Conservation (phyloP, 2,797 vertebrate genomes). For the Danionella dracula region DNA sequence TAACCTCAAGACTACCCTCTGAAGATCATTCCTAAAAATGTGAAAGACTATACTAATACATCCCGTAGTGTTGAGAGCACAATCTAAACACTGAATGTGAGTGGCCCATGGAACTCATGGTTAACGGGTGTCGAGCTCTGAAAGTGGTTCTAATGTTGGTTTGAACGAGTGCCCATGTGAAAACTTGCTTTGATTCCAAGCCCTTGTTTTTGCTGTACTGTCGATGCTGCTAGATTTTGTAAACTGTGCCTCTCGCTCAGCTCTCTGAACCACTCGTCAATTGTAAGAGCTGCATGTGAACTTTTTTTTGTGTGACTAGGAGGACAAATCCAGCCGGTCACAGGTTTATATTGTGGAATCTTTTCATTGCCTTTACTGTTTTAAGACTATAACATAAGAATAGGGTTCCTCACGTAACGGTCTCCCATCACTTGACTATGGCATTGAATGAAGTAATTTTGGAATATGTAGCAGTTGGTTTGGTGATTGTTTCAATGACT, state of each 20-base stretch:
- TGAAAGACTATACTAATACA: conserved; percentile 32
- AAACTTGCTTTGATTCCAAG: not conserved
- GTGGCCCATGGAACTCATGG: not conserved
- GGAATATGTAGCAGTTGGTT: conserved; percentile 37
- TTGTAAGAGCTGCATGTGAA: conserved; percentile 14
- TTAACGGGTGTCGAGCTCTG: not conserved
- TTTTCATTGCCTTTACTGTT: conserved; percentile 18
- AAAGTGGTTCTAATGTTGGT: not conserved
- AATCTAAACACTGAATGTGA: conserved; percentile 6
- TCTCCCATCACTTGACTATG: conserved; percentile 15
- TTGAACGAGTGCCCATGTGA: conserved; percentile 8
- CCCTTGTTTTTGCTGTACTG: conserved; percentile 35
- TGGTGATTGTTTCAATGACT: conserved; percentile 8
- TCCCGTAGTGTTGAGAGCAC: conserved; percentile 18
- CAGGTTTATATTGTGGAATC: conserved; percentile 5
- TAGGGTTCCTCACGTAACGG: conserved; percentile 26
- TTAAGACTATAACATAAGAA: conserved; percentile 27
- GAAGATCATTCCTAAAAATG: conserved; percentile 29
- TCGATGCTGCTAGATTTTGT: conserved; percentile 39
- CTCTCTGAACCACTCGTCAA: not conserved
- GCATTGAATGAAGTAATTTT: conserved; percentile 17
- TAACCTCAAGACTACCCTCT: not conserved
- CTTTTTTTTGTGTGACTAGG: conserved; percentile 1
- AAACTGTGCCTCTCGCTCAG: conserved; percentile 38
- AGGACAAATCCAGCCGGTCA: conserved; percentile 11